Base-by-base conservation (phyloP, 2,888 invertebrate genomes). In the Serrognathus titanus region DNA sequence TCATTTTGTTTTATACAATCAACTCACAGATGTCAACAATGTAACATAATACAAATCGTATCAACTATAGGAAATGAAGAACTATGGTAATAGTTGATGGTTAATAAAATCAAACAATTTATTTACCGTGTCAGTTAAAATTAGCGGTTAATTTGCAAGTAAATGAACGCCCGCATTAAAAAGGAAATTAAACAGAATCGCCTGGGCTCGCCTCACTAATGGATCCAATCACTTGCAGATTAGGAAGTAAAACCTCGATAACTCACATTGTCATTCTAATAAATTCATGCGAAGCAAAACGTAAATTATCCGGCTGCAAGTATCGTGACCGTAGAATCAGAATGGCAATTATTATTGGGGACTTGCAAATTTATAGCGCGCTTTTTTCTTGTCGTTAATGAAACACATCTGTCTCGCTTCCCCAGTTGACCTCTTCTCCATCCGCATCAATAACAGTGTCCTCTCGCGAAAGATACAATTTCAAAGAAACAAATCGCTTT, bases 241-340 rank as follows among this genome's bases (percentile, higher is more conserved):
- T 48, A 53, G 24, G 35, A 52, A 43, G 52, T 45, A 35, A 45
- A 40, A n/a, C 45, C 35, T 20, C 45, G 36, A 52, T 46, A 37
- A 20, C 37, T 45, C 45, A 45, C 52, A 36, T 31, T 52, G 52
- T 52, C 52, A 52, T 52, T 52, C 31, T 45, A 45, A 45, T 52
- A 52, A 52, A 52, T 52, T 52, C 16, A 45, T 41, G 45, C 37
- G 52, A 52, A 46, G 36, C 45, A 45, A 35, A 45, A 10, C 16
- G 46, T 46, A 52, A 43, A 43, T 43, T 43, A 9, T 43, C 43
- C 43, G 43, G 20, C 43, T 43, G 31, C 43, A 45, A 31, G 35
- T 52, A 52, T 52, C 52, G 52, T 52, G 52, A 52, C 52, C 36
- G 45, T 13, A 41, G 52, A 52, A 45, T 52, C 45, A 45, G 45